Evolutionary conservation across 1,140 invertebrate species (phyloP), one percentile per base, ranked within the genome.

Genomic region (Maconellicoccus hirsutus): DNA sequence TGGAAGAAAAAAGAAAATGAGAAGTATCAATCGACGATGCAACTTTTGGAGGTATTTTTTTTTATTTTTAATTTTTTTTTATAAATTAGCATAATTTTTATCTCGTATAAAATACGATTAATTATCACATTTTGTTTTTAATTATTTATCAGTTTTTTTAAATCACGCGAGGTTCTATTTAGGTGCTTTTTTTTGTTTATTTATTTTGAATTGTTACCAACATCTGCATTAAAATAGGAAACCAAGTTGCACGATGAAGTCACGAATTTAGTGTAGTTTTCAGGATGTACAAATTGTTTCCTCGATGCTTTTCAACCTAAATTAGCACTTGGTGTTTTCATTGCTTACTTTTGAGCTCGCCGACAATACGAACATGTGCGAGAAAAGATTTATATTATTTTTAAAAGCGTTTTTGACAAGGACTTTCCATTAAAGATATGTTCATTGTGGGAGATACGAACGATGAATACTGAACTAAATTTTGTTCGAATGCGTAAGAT

Each of bases 261-360:
- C 42, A 52, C 42, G 42, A 2, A 52, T 52, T 8, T 52, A 8
- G 29, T 8, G 42, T 33, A 8, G 6, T 52, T 16, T 52, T 19
- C 42, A 52, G 42, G 42, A 52, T 52, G 42, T 52, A 33, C n/a
- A 52, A 19, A 52, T 52, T 52, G 42, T 52, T 52, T 52, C n/a
- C 42, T 52, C n/a, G 6, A 19, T 19, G 42, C 42, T 6, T 52
- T 52, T 52, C 10, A 52, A 52, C 42, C n/a, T 52, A 52, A 52
- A 52, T 52, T 52, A 52, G 42, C 42, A 52, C 42, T 52, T 52
- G 6, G 42, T 52, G 42, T 52, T 52, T 52, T 16, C n/a, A 19
- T 52, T 52, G n/a, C 42, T 14, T 16, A 52, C 12, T 19, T 52
- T 52, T 52, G 42, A 52, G 42, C 42, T 19, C n/a, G 42, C 42